Evolutionary conservation across 2,113 vertebrate genomes (phyloP), one percentile per base, ranked within the genome.

Genomic region (Ramphastos sulfuratus): DNA sequence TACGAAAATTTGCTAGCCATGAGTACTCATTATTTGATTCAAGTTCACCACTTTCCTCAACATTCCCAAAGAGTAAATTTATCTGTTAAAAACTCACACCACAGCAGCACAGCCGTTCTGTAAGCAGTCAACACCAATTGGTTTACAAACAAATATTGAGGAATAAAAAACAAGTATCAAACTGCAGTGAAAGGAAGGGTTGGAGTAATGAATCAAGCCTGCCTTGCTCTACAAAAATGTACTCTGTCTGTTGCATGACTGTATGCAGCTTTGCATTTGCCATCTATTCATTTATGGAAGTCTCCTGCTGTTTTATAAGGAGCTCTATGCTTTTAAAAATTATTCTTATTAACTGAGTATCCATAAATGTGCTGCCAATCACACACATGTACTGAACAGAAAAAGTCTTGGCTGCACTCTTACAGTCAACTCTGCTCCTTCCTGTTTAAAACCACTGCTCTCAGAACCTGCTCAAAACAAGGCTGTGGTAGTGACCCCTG

Each of bases 1-100:
- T 44, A 73, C 64, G 90, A 83, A 93, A 91, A 37, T 58, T 39
- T 66, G n/a, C 64, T 60, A 70, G 12, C 35, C 64, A 79, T 73
- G 60, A 77, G 87, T 92, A 94, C 61, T 73, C 56, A 87, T 91
- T 25, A 83, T 71, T 71, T 77, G 55, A 83, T 71, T 91, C 67
- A 67, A 87, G 30, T 71, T 82, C 60, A 55, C 59, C 76, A 39
- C 77, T 87, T 76, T 83, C 48, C 64, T 83, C 44, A 83, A 87
- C 1, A 1, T 37, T 93, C 56, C 56, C 64, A 77, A 82, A 60
- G 9, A 91, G 55, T 46, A 55, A 60, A 85, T 78, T 69, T 59
- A 39, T 63, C 42, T 90, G 79, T 71, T 85, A 88, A 88, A 85
- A 93, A 90, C 88, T 85, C 65, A 74, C 20, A 23, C 65, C 72